A percentile compares a stretch with the other conserved stretches of the same genome.
Evolutionary conservation across 2,797 vertebrate genomes (phyloP).

Genomic region (Sebastes cheni): DNA sequence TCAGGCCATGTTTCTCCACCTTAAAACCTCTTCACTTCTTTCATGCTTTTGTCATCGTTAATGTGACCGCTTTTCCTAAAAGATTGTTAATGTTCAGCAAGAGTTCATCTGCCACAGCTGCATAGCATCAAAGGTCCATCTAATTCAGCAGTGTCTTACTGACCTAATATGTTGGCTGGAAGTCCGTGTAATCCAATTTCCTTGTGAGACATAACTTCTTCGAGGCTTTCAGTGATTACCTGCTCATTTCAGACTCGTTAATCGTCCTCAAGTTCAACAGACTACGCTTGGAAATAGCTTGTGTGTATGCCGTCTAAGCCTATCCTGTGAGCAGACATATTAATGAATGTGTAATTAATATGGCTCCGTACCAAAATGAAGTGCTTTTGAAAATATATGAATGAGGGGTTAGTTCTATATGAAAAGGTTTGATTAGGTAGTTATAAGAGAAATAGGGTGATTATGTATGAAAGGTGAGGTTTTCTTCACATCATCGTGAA

Average conservation of each 20-base stretch:
- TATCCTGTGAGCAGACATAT: conserved; percentile 15
- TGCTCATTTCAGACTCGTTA: conserved; percentile 49
- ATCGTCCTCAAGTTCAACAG: conserved; percentile 48
- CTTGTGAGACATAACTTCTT: conserved; percentile 50
- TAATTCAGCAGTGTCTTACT: conserved; percentile 44
- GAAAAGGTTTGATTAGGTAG: conserved; percentile 8
- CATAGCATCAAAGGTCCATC: conserved; percentile 39
- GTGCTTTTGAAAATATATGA: background rate
- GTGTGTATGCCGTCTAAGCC: conserved; percentile 6
- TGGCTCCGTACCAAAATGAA: background rate
- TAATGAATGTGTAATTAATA: conserved; percentile 20
- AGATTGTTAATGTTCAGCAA: conserved; percentile 21
- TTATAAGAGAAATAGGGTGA: background rate
- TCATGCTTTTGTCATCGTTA: background rate
- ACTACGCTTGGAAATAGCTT: conserved; percentile 38
- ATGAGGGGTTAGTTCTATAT: background rate
- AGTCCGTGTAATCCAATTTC: conserved; percentile 60
- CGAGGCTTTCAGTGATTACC: conserved; percentile 56
- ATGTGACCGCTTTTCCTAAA: background rate
- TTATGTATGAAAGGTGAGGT: background rate
- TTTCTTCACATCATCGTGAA: background rate
- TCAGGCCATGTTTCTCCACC: background rate
- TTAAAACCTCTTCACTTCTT: background rate
- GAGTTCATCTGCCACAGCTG: conserved; percentile 36
- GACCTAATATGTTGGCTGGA: conserved; percentile 51